phyloP scores from a whole-genome alignment of 2,888 invertebrate species.

The Alcis repandata region DNA sequence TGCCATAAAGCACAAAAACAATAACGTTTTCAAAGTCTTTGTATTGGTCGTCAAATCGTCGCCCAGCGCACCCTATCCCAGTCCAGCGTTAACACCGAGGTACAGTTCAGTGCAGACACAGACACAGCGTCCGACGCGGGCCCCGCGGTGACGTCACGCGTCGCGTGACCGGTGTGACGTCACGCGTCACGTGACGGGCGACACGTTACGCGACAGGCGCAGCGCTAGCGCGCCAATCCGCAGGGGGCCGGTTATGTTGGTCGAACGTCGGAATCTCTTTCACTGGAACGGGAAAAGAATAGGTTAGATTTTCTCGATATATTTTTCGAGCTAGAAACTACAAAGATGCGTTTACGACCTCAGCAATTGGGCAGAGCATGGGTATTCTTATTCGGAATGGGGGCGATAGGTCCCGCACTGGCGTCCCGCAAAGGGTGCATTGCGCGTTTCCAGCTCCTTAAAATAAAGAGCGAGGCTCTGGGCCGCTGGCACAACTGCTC shows the following conservation, averaged over 20 bases:
- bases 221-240: conserved; percentile 76
- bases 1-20: neutral
- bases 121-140: conserved; percentile 21
- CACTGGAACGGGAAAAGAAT: conserved; percentile 64
- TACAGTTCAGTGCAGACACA: conserved; percentile 6
- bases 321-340: no score
- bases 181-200: conserved; percentile 28
- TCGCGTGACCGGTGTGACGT: neutral
- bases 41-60: no score
- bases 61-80: neutral
- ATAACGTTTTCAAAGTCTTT: neutral
- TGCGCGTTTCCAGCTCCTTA: no score
- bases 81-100: neutral
- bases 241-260: conserved; percentile 72
- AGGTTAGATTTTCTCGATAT: neutral
- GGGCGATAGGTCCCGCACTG: no score
- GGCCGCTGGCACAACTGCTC: no score
- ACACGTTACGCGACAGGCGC: no score
- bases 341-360: no score
- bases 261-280: conserved; percentile 81
- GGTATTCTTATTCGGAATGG: no score
- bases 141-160: conserved; percentile 10
- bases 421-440: no score
- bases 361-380: neutral
- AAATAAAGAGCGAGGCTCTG: no score